Evolutionary conservation across 2,113 vertebrate genomes (phyloP), one percentile per base, ranked within the genome.

Genomic region (Hydropotes inermis): DNA sequence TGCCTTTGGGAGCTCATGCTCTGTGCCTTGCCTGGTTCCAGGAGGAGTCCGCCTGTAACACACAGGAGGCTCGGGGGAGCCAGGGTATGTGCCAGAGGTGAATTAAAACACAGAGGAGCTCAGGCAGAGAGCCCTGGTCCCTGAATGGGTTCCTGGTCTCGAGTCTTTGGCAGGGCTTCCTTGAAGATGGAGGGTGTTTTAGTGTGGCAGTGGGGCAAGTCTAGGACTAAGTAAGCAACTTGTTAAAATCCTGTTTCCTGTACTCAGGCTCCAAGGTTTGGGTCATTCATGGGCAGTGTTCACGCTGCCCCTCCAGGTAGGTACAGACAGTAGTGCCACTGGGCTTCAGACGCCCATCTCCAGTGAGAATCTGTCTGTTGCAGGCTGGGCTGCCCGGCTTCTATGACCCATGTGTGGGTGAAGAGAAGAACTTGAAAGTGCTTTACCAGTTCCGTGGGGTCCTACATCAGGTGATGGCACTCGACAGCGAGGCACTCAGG

Each of bases 381-480:
- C 98, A 99, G 99, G 99, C 99, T 11, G 99, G 99, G n/a, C 99
- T 99, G 91, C 99, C 99, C 0, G 99, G 99, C 36, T 99, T 99
- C 98, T 99, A 99, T 0, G 99, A 99, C 98, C 99, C 99, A 0
- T 99, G 99, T 0, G 99, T 99, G 78, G 99, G 99, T 14, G 99
- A 99, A 97, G 99, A 99, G 96, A 99, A 99, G 99, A 99, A 99
- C 98, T 98, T 99, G 94, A 99, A 99, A 98, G 99, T 99, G 98
- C 99, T 99, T 54, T 99, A 99, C 99, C 99, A 99, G 99, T 99
- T 99, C 99, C 99, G 99, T 39, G 99, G 99, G 23, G 99, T 99
- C 97, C 99, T 99, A 98, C 99, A 99, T 97, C 99, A 99, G 98
- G 99, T 99, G 98, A 99, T 99, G 98, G 99, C 99, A 11, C 99